These are phyloP conservation scores for Carduelis carduelis DNA, from an alignment of 2,797 vertebrate species.

Conservation along the genomic window DNA sequence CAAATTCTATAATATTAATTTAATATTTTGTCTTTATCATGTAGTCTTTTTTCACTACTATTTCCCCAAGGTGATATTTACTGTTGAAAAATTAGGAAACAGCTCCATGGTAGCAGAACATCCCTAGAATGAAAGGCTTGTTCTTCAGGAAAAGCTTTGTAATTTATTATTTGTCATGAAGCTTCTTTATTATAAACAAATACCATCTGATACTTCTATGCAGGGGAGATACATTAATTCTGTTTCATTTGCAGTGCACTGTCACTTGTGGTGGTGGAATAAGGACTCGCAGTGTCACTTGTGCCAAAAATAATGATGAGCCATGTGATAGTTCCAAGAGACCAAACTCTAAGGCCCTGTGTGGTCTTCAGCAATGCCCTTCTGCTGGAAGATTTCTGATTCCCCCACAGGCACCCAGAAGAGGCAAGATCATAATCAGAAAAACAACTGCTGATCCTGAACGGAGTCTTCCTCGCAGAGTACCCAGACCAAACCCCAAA, in stretches of 20 bases:
- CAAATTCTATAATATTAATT: not conserved
- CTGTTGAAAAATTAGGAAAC: not conserved
- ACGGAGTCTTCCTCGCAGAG: not conserved
- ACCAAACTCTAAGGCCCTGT: conserved; percentile 88
- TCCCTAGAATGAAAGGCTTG: not conserved
- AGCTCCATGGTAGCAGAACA: not conserved
- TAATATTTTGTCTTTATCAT: not conserved
- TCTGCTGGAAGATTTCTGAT: conserved; percentile 65
- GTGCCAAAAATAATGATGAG: conserved; percentile 76
- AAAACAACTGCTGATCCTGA: conserved; percentile 36
- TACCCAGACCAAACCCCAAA: not conserved
- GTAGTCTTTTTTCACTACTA: not conserved
- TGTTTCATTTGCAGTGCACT: conserved; percentile 82
- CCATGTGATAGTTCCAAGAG: conserved; percentile 82
- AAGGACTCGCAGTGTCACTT: conserved; percentile 84
- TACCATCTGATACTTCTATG: not conserved
- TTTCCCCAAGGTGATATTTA: not conserved
- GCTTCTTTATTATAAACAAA: not conserved
- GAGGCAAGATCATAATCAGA: conserved; percentile 29
- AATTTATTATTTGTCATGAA: not conserved
- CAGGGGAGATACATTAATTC: not conserved
- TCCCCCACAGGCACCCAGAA: conserved; percentile 60
- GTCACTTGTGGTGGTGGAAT: conserved; percentile 91
- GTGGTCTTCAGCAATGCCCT: conserved; percentile 89
- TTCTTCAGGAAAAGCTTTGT: not conserved